A percentile compares a stretch with the other conserved stretches of the same genome.
Conservation (phyloP, 2,888 invertebrate genomes). For the Rhabditophanes sp. region DNA sequence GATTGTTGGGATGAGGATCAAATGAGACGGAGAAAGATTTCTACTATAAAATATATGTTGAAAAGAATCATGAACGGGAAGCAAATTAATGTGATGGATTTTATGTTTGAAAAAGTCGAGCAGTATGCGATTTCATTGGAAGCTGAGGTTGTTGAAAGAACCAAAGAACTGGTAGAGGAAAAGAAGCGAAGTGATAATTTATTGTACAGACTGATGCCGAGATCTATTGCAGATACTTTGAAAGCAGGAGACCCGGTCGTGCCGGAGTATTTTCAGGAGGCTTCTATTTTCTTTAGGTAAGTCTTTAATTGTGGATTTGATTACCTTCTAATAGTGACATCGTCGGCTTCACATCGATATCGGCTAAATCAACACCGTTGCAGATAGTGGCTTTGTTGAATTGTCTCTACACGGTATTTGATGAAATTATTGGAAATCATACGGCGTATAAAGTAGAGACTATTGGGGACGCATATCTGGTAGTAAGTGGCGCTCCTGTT, state of each 20-base stretch:
- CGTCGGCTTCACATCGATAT: slow-evolving; percentile 28
- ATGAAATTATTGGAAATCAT: slow-evolving; percentile 29
- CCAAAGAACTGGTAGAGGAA: slow-evolving; percentile 31
- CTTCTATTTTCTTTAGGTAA: no score
- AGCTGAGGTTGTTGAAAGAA: slow-evolving; percentile 27
- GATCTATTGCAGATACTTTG: slow-evolving; percentile 26
- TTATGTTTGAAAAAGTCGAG: slow-evolving; percentile 23
- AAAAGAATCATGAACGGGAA: slow-evolving; percentile 6
- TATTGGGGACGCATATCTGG: slow-evolving; percentile 33
- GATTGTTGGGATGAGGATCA: slow-evolving; percentile 7
- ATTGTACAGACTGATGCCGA: slow-evolving; percentile 31
- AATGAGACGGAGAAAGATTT: slow-evolving; percentile 5
- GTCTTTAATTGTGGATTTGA: no score
- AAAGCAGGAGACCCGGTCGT: slow-evolving; percentile 29
- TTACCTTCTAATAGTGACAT: no score
- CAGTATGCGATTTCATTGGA: slow-evolving; percentile 22
- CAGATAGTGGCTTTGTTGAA: slow-evolving; percentile 35
- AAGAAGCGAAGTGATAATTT: slow-evolving; percentile 31
- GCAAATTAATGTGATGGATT: slow-evolving; percentile 27
- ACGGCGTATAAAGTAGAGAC: slow-evolving; percentile 32
- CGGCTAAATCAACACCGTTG: slow-evolving; percentile 25
- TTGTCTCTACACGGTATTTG: slow-evolving; percentile 32
- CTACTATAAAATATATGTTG: slow-evolving; percentile 5
- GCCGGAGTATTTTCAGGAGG: slow-evolving; percentile 27
- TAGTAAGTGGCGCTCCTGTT: slow-evolving; percentile 30